Percentiles rank a stretch among this genome's conserved stretches.
These are phyloP conservation scores for Hippocampus zosterae DNA, from an alignment of 2,113 vertebrate genomes.

Conservation along the genomic window DNA sequence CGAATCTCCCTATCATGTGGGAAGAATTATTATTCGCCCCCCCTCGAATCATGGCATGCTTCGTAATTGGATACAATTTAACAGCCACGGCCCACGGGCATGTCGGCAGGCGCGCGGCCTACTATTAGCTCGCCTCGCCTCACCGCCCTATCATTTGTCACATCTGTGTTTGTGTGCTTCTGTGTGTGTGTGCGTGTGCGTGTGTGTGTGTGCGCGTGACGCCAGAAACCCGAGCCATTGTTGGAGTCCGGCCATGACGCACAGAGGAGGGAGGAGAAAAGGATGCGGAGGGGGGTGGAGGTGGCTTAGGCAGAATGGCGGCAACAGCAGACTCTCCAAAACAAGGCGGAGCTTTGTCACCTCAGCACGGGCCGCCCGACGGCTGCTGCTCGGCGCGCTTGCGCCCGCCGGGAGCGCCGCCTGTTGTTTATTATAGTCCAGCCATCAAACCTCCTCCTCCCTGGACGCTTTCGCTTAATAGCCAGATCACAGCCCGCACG, in stretches of 20 bases:
- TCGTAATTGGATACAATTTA: slow-evolving; percentile 78
- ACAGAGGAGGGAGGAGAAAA: slow-evolving; percentile 30
- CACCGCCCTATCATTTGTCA: slow-evolving; percentile 65
- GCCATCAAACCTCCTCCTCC: slow-evolving; percentile 6
- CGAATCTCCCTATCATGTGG: slow-evolving; percentile 67
- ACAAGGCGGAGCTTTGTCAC: slow-evolving; percentile 53
- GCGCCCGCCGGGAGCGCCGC: slow-evolving; percentile 20
- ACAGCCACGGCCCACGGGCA: slow-evolving; percentile 71
- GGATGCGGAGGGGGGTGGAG: not conserved
- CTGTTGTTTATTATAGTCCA: slow-evolving; percentile 31
- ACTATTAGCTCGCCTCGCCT: slow-evolving; percentile 60
- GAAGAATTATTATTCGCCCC: slow-evolving; percentile 65
- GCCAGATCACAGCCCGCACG: slow-evolving; percentile 35
- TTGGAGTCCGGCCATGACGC: slow-evolving; percentile 71
- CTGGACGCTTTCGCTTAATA: slow-evolving; percentile 34
- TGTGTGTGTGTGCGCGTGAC: slow-evolving; percentile 12
- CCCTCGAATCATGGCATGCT: slow-evolving; percentile 58
- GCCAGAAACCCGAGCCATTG: slow-evolving; percentile 64
- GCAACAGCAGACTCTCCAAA: slow-evolving; percentile 52
- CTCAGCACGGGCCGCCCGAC: slow-evolving; percentile 22
- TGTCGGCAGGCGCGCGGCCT: slow-evolving; percentile 63
- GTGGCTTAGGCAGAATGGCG: slow-evolving; percentile 4
- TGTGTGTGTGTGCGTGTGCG: not conserved
- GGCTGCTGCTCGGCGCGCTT: slow-evolving; percentile 14
- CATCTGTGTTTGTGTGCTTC: slow-evolving; percentile 45